phyloP scores from a whole-genome alignment of 1,140 invertebrate genomes.

The Probaryconus sp. region DNA sequence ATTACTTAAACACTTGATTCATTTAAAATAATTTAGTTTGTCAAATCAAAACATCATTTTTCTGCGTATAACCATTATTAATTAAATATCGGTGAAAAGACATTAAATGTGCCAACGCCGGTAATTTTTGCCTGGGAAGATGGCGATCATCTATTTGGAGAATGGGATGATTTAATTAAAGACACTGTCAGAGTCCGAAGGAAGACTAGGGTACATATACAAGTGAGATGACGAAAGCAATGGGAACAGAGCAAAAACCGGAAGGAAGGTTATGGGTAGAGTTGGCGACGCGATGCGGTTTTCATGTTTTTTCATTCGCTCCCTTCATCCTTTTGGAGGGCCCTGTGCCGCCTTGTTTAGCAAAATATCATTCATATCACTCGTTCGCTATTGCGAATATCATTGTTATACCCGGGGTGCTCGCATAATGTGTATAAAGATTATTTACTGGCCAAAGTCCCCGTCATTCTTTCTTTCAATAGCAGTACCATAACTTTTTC shows the following conservation, averaged over 20 bases:
- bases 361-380: constrained; percentile 71
- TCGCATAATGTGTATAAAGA: constrained; percentile 61
- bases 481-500: constrained; percentile 14
- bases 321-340: constrained; percentile 64
- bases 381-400: constrained; percentile 66
- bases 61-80: too few species aligned
- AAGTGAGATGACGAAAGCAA: constrained; percentile 65
- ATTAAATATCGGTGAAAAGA: too few species aligned
- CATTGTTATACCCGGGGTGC: constrained; percentile 65
- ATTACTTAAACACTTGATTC: too few species aligned
- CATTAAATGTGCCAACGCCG: too few species aligned
- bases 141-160: constrained; percentile 60
- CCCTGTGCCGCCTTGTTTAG: constrained; percentile 75
- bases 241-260: constrained; percentile 64
- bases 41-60: too few species aligned
- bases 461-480: constrained; percentile 23
- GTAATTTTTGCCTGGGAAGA: too few species aligned
- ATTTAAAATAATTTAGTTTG: too few species aligned
- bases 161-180: constrained; percentile 72
- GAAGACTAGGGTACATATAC: constrained; percentile 19
- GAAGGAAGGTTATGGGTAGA: constrained; percentile 75
- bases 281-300: constrained; percentile 75
- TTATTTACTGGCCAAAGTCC: constrained; percentile 64
- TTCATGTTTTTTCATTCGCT: constrained; percentile 76
- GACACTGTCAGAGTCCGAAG: constrained; percentile 63